These are phyloP conservation scores for Sebastes nivosus DNA, from an alignment of 2,797 vertebrate genomes.

Conservation along the genomic window DNA sequence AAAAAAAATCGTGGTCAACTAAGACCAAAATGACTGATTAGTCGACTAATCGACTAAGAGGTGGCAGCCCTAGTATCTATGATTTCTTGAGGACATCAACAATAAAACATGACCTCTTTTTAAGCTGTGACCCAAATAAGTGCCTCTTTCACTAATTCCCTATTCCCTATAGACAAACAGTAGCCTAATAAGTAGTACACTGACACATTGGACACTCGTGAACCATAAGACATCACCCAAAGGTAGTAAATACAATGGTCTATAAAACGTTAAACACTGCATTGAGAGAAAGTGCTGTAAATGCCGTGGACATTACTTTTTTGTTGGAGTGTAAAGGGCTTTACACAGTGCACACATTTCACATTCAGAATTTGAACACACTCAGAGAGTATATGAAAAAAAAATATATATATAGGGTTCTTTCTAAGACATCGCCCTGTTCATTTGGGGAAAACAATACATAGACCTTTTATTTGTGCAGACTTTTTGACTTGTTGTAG, in stretches of 20 bases:
- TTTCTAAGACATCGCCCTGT: not conserved
- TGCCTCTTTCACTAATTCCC: not conserved
- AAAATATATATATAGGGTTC: too few species aligned
- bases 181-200: not conserved
- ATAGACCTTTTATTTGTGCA: too few species aligned
- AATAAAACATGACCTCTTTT: not conserved
- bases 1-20: too few species aligned
- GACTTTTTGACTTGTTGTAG: too few species aligned
- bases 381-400: too few species aligned
- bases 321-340: not conserved
- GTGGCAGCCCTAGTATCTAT: too few species aligned
- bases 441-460: too few species aligned
- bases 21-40: too few species aligned
- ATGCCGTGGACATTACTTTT: not conserved
- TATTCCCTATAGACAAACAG: not conserved
- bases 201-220: not conserved
- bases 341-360: not conserved
- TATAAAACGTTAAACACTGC: not conserved
- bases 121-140: not conserved
- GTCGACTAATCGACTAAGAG: too few species aligned
- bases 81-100: too few species aligned
- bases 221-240: not conserved
- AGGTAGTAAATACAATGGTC: not conserved
- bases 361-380: not conserved
- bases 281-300: not conserved